These are phyloP conservation scores for Dolichomitus sp. DNA, from an alignment of 2,888 invertebrate genomes.

Conservation along the genomic window DNA sequence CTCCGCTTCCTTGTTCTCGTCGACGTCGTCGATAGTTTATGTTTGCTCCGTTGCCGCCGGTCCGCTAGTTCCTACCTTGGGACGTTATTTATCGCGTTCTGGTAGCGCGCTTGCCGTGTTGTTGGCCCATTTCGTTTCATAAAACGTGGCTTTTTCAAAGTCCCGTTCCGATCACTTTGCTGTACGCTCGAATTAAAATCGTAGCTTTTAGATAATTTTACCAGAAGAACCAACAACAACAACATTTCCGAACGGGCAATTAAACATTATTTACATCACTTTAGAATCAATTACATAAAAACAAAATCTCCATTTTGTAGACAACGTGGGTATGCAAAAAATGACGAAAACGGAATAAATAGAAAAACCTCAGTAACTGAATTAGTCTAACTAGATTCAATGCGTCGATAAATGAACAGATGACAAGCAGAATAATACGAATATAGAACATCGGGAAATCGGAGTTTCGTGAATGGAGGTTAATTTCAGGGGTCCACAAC, in stretches of 20 bases:
- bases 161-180: not conserved
- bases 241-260: no score
- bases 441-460: not conserved
- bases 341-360: no score
- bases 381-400: no score
- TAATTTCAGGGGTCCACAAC: not conserved
- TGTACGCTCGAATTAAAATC: not conserved
- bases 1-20: conserved; percentile 40
- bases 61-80: conserved; percentile 38
- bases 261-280: no score
- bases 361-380: no score
- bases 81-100: conserved; percentile 50
- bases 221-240: no score
- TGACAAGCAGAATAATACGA: not conserved
- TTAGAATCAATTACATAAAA: no score
- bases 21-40: conserved; percentile 51
- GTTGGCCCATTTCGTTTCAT: conserved; percentile 31
- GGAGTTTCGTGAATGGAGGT: not conserved
- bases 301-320: no score
- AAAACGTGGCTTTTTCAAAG: conserved; percentile 11
- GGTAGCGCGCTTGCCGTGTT: not conserved
- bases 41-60: conserved; percentile 26
- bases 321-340: no score
- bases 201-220: not conserved
- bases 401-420: no score